Evolutionary conservation across 2,888 invertebrate species (phyloP).

Genomic region (Eurytoma californica): DNA sequence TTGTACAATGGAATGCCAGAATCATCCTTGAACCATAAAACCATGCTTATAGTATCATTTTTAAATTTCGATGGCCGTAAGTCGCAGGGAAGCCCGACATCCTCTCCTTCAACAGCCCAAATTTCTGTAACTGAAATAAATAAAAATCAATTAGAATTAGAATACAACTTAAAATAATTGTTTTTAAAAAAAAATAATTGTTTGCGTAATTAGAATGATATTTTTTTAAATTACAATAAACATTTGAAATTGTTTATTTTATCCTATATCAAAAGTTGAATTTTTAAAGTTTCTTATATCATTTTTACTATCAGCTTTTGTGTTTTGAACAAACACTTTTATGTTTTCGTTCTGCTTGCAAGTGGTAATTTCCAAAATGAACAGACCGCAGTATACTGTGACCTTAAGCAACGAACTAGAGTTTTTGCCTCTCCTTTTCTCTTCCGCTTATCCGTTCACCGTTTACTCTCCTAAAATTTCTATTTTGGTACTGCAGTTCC

Average conservation of each 20-base stretch:
- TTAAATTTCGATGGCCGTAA: conserved; percentile 82
- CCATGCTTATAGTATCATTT: conserved; percentile 85
- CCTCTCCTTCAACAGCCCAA: conserved; percentile 87
- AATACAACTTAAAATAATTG: too few relatives aligned
- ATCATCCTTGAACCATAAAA: conserved; percentile 93
- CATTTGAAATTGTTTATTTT: too few relatives aligned
- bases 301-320: not conserved
- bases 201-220: too few relatives aligned
- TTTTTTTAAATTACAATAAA: too few relatives aligned
- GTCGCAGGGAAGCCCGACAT: conserved; percentile 89
- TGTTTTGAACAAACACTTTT: not conserved
- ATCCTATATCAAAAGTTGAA: not conserved
- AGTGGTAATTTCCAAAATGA: conserved; percentile 47
- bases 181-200: not conserved
- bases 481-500: conserved; percentile 31
- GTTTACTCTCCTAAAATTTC: conserved; percentile 37
- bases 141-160: conserved; percentile 3
- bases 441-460: conserved; percentile 22
- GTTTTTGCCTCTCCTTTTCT: conserved; percentile 22
- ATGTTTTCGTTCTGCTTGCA: not conserved
- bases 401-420: conserved; percentile 26
- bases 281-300: not conserved
- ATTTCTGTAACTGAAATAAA: conserved; percentile 78
- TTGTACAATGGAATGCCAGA: conserved; percentile 91
- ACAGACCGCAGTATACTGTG: conserved; percentile 24